Base-by-base conservation (phyloP, 1,140 invertebrate genomes). In the Drosophila lacertosa region DNA sequence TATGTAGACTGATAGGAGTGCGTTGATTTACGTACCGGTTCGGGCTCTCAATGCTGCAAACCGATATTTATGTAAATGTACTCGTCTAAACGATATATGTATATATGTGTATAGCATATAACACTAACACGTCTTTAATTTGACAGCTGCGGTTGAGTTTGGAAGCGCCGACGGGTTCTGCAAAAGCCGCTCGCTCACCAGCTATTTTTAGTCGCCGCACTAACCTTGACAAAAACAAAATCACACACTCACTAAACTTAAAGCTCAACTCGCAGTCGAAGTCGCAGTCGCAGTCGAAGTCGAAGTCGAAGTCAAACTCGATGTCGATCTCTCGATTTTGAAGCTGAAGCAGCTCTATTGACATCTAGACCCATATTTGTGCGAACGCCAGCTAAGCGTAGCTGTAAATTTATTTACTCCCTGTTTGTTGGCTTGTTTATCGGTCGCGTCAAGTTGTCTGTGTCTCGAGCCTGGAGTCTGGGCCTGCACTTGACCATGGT, bases 281-380 rank as follows among this genome's bases (percentile, higher is more conserved):
- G 74, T 51, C 40, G 50, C 29, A 51, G 60, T 68, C 26, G 45
- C 42, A 20, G 45, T 32, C 69, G 65, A 71, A 75, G 73, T 33
- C 57, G 64, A 77, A 73, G 74, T 51, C 40, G 50, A 35, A 51
- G 60, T 68, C n/a, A n/a, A n/a, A n/a, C n/a, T n/a, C n/a, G n/a
- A n/a, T n/a, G n/a, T n/a, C n/a, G n/a, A n/a, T n/a, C n/a, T n/a
- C n/a, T 32, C 69, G 65, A 71, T 69, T 65, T 33, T 64, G 64
- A 77, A 73, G 74, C 57, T 35, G 50, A 35, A 51, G 60, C 68
- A 60, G 64, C 44, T 65, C 59, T 83, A 78, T 83, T 83, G 82
- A 82, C 77, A 88, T 80, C 77, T 60, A 88, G 70, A 82, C 82
- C 82, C 77, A 81, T 48, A 78, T 86, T 83, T 84, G 80, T 62